Evolutionary conservation across 2,888 invertebrate species (phyloP), one percentile per base, ranked within the genome.

Genomic region (Pristionchus maxplancki): DNA sequence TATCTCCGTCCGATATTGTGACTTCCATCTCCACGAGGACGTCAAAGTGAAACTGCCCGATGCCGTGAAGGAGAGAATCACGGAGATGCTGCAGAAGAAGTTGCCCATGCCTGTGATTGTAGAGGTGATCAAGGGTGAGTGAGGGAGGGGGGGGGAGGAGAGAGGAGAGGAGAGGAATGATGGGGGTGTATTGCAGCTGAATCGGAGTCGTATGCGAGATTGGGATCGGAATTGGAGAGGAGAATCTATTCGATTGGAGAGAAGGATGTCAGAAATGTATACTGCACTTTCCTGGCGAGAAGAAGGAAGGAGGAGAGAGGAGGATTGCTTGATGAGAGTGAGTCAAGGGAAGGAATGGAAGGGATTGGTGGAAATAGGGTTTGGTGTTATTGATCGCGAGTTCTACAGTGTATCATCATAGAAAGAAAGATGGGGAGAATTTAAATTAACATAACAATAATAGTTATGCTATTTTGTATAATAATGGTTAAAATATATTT

Each of bases 1-100:
- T 34, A 92, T 92, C 50, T 90, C 91, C 83, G 91, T 92, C 17
- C 90, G 92, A n/a, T 92, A 90, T 84, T 92, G 92, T 89, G 91
- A 91, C 81, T 90, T 91, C 82, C 92, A 92, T 89, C 89, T 92
- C 48, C 92, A 92, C 88, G 91, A 90, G 20, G 92, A 92, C 82
- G 90, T 88, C 1, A 87, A 71, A 40, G 86, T 87, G 48, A 88
- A 88, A 58, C 40, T 88, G 81, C 88, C 88, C 6, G 88, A 88
- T 31, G 17, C 40, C 1, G 88, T 81, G 15, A 88, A 81, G 40
- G 88, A 88, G 24, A 37, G 92, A 85, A 91, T 92, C 28, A 88
- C 89, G n/a, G 91, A 92, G 24, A 88, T 92, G 89, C 89, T 90
- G n/a, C 48, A 88, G 20, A 92, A 92, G 83, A 86, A 90, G 28